Evolutionary conservation across 2,113 vertebrate genomes (phyloP).

Genomic region (Spizaetus ornatus): DNA sequence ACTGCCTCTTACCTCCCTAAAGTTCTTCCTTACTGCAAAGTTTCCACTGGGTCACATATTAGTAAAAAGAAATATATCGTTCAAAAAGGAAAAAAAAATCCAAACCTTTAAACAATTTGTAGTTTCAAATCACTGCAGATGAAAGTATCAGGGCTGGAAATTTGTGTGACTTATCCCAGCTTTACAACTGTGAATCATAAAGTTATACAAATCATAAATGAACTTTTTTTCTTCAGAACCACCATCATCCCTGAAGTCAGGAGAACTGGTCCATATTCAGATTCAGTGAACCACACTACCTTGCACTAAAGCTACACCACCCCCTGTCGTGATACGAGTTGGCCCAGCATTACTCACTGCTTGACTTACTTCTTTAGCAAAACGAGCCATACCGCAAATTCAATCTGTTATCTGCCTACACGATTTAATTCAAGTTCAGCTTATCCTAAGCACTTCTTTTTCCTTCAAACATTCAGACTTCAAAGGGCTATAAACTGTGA

Average conservation of each 20-base stretch:
- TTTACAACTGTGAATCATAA: background rate
- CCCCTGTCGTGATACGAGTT: background rate
- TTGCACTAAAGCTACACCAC: background rate
- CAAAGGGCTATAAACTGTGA: conserved; percentile 33
- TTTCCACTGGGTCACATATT: background rate
- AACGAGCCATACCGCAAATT: background rate
- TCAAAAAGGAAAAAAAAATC: background rate
- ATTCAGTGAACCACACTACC: background rate
- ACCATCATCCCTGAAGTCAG: background rate
- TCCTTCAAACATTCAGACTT: conserved; percentile 35
- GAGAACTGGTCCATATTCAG: background rate
- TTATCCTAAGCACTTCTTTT: conserved; percentile 1
- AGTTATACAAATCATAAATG: background rate
- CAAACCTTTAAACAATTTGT: background rate
- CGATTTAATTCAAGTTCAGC: background rate
- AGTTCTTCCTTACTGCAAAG: background rate
- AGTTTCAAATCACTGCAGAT: background rate
- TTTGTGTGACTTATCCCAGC: background rate
- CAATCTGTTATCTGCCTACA: background rate
- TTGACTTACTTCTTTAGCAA: background rate
- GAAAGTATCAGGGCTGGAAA: background rate
- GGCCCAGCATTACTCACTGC: background rate
- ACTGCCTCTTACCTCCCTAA: background rate
- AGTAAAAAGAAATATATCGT: background rate
- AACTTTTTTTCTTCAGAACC: background rate